These are phyloP conservation scores for Cyanocitta stelleri DNA, from an alignment of 2,113 vertebrate genomes.

Conservation along the genomic window DNA sequence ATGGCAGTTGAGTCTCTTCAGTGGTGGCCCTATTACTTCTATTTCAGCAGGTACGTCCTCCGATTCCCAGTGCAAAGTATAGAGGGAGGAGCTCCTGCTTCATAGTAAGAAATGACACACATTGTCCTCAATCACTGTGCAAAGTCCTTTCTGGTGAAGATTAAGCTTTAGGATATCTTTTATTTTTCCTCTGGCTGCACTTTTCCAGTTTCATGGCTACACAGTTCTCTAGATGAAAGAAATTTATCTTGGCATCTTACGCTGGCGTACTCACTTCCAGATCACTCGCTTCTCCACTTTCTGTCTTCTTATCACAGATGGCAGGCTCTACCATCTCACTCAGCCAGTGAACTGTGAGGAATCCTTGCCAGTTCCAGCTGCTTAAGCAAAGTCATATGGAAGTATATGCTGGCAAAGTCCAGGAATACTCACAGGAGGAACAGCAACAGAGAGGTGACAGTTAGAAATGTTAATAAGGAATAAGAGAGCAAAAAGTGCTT, in stretches of 20 bases:
- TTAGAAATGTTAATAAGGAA: background rate
- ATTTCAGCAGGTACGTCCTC: background rate
- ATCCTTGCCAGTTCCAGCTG: background rate
- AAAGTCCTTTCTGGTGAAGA: background rate
- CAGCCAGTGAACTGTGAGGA: background rate
- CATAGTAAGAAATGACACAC: background rate
- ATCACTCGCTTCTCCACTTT: constrained; percentile 17
- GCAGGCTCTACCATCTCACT: constrained; percentile 30
- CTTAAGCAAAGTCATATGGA: constrained; percentile 26
- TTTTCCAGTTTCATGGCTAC: constrained; percentile 14
- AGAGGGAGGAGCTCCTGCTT: background rate
- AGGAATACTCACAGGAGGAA: constrained; percentile 25
- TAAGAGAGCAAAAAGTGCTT: background rate
- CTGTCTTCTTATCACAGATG: constrained; percentile 27
- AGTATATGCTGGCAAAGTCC: background rate
- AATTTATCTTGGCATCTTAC: constrained; percentile 11
- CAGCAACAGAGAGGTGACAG: background rate
- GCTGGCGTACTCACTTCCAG: background rate
- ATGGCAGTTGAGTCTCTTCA: background rate
- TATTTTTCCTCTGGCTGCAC: background rate
- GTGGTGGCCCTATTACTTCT: background rate
- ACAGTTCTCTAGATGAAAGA: constrained; percentile 7
- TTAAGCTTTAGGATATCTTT: background rate
- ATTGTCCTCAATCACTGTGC: background rate
- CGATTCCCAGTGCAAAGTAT: background rate